These are phyloP conservation scores for Salvelinus sp. DNA, from an alignment of 2,113 vertebrate species.

Conservation along the genomic window DNA sequence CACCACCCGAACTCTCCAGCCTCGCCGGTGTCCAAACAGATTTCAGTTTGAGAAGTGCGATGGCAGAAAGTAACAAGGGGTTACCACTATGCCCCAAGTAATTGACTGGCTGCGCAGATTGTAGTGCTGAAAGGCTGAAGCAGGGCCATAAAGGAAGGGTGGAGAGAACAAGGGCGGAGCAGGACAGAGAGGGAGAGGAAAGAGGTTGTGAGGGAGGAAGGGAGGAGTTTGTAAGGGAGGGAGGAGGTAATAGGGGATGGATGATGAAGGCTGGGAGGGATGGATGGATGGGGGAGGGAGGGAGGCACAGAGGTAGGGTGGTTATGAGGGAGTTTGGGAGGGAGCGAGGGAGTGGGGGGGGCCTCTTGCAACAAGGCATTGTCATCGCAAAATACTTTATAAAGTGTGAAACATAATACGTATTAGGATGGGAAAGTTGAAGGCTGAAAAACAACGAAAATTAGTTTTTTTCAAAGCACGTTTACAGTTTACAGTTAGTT, in stretches of 20 bases:
- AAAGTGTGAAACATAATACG: too few species aligned
- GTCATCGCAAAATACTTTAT: too few species aligned
- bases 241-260: not conserved
- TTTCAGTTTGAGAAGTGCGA: conserved; percentile 39
- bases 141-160: conserved; percentile 43
- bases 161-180: not conserved
- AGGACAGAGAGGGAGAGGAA: not conserved
- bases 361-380: not conserved
- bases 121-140: conserved; percentile 40
- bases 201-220: not conserved
- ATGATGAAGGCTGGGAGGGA: not conserved
- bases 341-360: not conserved
- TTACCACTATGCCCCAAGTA: conserved; percentile 45
- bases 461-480: too few species aligned
- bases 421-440: too few species aligned
- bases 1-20: conserved; percentile 35
- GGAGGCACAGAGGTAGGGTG: conserved; percentile 20
- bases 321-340: not conserved
- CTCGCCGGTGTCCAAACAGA: conserved; percentile 40
- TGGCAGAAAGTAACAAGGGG: conserved; percentile 41
- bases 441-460: too few species aligned
- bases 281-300: conserved; percentile 30
- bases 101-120: conserved; percentile 22
- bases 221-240: not conserved
- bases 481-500: too few species aligned